Evolutionary conservation across 2,888 invertebrate species (phyloP), one percentile per base, ranked within the genome.

Genomic region (Meteorus colon): DNA sequence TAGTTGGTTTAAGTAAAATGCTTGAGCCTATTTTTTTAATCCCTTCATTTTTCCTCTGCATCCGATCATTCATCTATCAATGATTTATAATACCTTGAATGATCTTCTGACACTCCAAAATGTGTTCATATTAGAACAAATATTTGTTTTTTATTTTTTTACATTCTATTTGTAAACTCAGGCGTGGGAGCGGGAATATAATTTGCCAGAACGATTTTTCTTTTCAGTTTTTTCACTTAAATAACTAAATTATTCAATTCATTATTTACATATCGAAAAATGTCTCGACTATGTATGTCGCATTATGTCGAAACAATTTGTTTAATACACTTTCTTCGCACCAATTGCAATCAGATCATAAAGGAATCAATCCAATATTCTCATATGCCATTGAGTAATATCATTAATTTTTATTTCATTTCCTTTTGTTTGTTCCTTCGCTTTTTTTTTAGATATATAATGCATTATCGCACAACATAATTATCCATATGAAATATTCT

Each of bases 11-110:
- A 66, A 37, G 68, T 73, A 73, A 76, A 80, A 79, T 80, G 77
- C 76, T 81, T 82, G 81, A 82, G 81, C 81, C 80, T 75, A 78
- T 78, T 80, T 73, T 67, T 60, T 63, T 6, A 2, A 41, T 12
- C 12, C 41, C 12, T 41, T 8, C 41, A 51, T 77, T 60, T 60
- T 34, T 75, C 29, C 62, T 59, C n/a, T 27, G 48, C 51, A 45
- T 63, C 66, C 34, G 19, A n/a, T 48, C 16, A 48, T 4, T 70
- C 24, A 41, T 69, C 65, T 65, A 70, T 12, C 16, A n/a, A 48
- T 48, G 14, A n/a, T n/a, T 45, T 12, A 45, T 48, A 14, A 48
- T 14, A 48, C 14, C n/a, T 48, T n/a, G 1, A n/a, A 55, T 55
- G 6, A 19, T 55, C 8, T 19, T 48, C 5, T 48, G n/a, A n/a